Evolutionary conservation across 2,888 invertebrate genomes (phyloP), one percentile per base, ranked within the genome.

Genomic region (Ypsolopha scabrella): DNA sequence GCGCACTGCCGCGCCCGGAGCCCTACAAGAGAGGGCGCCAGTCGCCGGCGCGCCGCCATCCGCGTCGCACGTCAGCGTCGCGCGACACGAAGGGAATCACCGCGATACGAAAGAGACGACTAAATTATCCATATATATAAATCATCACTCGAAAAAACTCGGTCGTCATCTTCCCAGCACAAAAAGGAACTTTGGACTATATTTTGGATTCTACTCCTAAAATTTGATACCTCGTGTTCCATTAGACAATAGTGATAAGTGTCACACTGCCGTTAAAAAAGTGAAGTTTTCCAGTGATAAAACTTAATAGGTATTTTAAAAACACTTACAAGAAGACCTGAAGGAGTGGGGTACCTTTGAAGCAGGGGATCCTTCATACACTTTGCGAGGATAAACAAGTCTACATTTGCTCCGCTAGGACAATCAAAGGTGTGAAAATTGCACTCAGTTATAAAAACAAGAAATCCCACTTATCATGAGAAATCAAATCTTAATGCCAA

Each of bases 1-100:
- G 72, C 68, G 65, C 68, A 68, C 72, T 68, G 67, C 72, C 67
- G 67, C 57, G 60, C 57, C 57, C 56, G 57, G 56, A 53, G 59
- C 60, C 62, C 57, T 63, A 58, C 58, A 58, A 63, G 62, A n/a
- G 62, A 3, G 65, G 59, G 65, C 64, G 65, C 60, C 66, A 43
- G 41, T 41, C 14, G 14, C 11, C 36, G 44, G 43, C 43, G 24
- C 50, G 50, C 43, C 44, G 44, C 44, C 37, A 7, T 9, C 35
- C 43, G 43, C 37, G 61, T 55, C 61, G 65, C 70, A 72, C 67
- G 72, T 68, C 70, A 72, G 67, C 67, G n/a, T 8, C 68, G 56
- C 57, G 57, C 54, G 57, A 36, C 44, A 51, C 52, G 56, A 53
- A 39, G 36, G 49, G 8, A 14, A 46, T 41, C 51, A 33, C 49